phyloP scores from a whole-genome alignment of 2,888 invertebrate species.

The Calameuta idolon region DNA sequence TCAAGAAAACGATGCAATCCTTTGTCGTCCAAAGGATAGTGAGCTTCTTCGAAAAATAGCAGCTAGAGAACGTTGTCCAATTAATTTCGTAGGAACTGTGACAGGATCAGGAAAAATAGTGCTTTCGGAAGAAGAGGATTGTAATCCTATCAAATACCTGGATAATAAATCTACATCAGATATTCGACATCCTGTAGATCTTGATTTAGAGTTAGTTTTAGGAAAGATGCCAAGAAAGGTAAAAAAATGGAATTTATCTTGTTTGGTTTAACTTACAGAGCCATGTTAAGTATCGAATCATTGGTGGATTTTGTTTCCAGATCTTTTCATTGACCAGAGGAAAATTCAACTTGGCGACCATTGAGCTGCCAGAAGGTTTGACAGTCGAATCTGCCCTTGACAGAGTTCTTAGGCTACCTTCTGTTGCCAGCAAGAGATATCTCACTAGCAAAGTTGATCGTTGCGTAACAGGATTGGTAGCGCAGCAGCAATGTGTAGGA shows the following conservation, averaged over 20 bases:
- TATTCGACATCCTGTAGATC: constrained; percentile 81
- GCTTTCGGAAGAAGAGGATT: constrained; percentile 72
- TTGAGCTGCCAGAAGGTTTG: constrained; percentile 71
- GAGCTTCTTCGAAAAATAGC: constrained; percentile 78
- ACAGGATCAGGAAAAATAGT: constrained; percentile 86
- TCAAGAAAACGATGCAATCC: constrained; percentile 93
- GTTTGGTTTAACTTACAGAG: background rate
- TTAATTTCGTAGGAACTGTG: constrained; percentile 92
- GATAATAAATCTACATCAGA: constrained; percentile 62
- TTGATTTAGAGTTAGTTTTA: constrained; percentile 89
- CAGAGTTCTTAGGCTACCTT: constrained; percentile 86
- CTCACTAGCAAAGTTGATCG: constrained; percentile 96
- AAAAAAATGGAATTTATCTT: constrained; percentile 4
- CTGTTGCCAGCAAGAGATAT: constrained; percentile 95
- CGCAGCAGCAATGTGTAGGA: constrained; percentile 98
- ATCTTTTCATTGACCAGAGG: constrained; percentile 74
- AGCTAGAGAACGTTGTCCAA: constrained; percentile 89
- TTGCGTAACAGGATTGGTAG: constrained; percentile 94
- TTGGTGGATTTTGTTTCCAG: constrained; percentile 47
- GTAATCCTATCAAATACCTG: constrained; percentile 67
- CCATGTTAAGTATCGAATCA: background rate
- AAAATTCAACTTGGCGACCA: constrained; percentile 67
- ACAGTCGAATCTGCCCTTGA: constrained; percentile 78
- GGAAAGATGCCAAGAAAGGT: constrained; percentile 88
- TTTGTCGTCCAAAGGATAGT: constrained; percentile 79